Conservation (phyloP, 2,888 invertebrate species). For the Temnothorax ravouxi region DNA sequence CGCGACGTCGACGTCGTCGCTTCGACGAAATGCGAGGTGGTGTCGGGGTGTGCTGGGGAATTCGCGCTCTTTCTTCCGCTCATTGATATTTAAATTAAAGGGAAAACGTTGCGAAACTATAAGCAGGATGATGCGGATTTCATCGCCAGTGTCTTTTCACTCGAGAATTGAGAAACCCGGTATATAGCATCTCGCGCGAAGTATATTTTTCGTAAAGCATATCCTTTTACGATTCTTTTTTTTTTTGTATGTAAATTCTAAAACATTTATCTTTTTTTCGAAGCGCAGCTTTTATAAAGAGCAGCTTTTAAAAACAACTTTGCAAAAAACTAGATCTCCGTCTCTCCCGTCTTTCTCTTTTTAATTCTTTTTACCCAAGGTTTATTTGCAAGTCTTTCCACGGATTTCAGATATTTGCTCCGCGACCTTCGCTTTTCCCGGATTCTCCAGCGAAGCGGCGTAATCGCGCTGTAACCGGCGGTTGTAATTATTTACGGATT, state of each 20-base stretch:
- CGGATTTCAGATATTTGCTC: conserved; percentile 43
- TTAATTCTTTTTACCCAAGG: not conserved
- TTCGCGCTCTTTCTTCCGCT: not conserved
- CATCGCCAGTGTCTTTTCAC: not conserved
- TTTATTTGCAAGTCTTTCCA: conserved; percentile 17
- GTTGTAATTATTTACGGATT: conserved; percentile 53
- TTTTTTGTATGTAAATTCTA: not conserved
- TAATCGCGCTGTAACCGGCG: conserved; percentile 39
- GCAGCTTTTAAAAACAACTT: not conserved
- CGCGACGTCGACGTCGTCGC: conserved; percentile 8
- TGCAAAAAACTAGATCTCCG: not conserved
- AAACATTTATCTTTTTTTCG: not conserved
- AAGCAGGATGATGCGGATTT: not conserved
- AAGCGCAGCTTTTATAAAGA: not conserved
- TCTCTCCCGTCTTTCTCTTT: not conserved
- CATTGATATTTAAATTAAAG: not conserved
- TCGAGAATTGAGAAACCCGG: not conserved
- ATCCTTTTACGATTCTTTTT: not conserved
- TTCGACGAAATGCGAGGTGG: not conserved
- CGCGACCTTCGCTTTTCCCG: not conserved
- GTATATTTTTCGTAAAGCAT: not conserved
- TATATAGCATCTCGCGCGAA: not conserved
- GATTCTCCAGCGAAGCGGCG: conserved; percentile 12
- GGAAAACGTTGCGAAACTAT: not conserved
- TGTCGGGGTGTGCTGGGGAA: not conserved